phyloP scores from a whole-genome alignment of 2,797 vertebrate genomes.

The Myripristis murdjan region DNA sequence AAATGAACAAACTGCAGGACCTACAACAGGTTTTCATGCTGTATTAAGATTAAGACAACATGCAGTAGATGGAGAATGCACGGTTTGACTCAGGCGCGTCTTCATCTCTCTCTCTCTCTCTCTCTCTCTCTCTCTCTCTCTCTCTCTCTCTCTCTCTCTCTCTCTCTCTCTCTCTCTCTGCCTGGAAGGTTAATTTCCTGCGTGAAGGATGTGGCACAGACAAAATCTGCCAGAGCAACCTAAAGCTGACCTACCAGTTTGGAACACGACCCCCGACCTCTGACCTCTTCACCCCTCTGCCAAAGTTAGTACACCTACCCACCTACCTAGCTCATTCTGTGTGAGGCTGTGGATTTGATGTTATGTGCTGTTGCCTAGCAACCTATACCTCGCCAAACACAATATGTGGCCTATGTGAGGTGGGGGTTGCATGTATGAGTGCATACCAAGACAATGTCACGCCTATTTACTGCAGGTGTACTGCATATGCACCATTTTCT shows the following conservation, averaged over 20 bases:
- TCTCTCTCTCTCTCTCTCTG: too few species aligned
- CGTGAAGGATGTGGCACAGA: conserved; percentile 93
- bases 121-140: too few species aligned
- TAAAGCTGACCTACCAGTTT: conserved; percentile 90
- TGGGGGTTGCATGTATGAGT: background rate
- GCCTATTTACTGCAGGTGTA: too few species aligned
- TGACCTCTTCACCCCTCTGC: conserved; percentile 88
- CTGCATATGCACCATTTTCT: too few species aligned
- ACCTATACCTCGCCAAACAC: conserved; percentile 6
- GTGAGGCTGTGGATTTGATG: conserved; percentile 7
- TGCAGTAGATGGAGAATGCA: background rate
- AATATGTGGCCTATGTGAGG: background rate
- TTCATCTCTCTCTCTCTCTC: background rate
- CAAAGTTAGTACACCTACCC: conserved; percentile 90
- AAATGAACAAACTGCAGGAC: too few species aligned
- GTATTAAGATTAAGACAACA: too few species aligned
- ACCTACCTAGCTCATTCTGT: background rate
- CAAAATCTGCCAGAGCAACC: conserved; percentile 96
- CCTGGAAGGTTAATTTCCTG: conserved; percentile 91
- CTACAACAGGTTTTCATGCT: too few species aligned
- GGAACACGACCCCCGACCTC: conserved; percentile 82
- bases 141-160: background rate
- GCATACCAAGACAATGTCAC: background rate
- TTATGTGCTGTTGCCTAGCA: conserved; percentile 4
- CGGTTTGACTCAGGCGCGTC: background rate